Evolutionary conservation across 1,140 invertebrate genomes (phyloP), one percentile per base, ranked within the genome.

Genomic region (Drosophila burlai): DNA sequence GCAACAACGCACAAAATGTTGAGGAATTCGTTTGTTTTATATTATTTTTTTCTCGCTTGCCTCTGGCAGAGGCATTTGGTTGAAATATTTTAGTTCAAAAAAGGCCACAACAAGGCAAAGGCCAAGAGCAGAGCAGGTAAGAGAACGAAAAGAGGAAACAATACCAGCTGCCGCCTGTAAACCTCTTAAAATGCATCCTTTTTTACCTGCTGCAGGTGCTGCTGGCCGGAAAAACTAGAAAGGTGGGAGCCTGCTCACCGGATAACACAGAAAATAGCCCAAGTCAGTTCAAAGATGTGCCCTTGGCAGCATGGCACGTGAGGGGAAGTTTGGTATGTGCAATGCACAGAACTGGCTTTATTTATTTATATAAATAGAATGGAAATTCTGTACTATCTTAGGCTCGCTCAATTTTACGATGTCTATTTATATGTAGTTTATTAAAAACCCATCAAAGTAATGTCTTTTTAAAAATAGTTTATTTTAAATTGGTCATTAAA

Each of bases 1-100:
- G 83, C 84, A 87, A 78, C 64, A 77, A 80, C 76, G 81, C 69
- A 80, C 60, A 68, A 76, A 65, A 67, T 72, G 66, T 82, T 76
- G 77, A 80, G 74, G 78, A 79, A 89, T 84, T 87, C 62, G 45
- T 75, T 65, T 79, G 50, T 58, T 61, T 58, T 73, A 73, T 71
- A 59, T 40, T 71, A 49, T 42, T 34, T 42, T 34, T 45, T 72
- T 73, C 69, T 50, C 24, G 46, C 38, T 72, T 26, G 68, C 60
- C 68, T 50, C 38, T 66, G 74, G 79, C 59, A 34, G 61, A 46
- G 38, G 73, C 59, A 67, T 68, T 68, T 64, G 54, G 64, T 74
- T 75, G 65, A 63, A 81, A 73, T 85, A 68, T 49, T 46, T 73
- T 16, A 59, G 64, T 47, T 63, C 31, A 40, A 72, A 59, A 52